These are phyloP conservation scores for Nasalis larvatus DNA, from an alignment of 2,113 vertebrate species.

Conservation along the genomic window DNA sequence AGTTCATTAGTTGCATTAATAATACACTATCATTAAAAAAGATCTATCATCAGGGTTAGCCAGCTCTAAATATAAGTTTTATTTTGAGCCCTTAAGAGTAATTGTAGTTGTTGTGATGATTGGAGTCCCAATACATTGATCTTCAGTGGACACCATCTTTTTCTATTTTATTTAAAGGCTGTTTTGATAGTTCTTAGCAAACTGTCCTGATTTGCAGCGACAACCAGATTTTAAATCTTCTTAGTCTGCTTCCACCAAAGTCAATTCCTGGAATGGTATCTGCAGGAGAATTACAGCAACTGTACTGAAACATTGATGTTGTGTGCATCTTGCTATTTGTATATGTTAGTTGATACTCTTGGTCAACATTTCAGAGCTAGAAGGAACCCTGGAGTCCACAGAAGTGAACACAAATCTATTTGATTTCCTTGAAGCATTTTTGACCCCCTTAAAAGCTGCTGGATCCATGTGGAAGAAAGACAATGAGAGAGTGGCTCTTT, in stretches of 20 bases:
- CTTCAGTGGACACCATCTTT: neutral
- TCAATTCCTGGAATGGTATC: neutral
- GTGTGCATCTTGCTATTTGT: neutral
- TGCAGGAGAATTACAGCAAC: neutral
- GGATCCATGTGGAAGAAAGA: neutral
- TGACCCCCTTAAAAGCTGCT: too few species aligned
- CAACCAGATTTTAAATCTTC: neutral
- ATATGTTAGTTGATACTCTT: neutral
- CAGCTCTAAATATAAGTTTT: conserved; percentile 12
- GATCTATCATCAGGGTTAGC: neutral
- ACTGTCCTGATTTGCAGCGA: neutral
- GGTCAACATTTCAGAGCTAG: neutral
- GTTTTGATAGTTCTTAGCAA: neutral
- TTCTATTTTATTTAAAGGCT: conserved; percentile 7
- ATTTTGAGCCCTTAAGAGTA: neutral
- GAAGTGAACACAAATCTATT: too few species aligned
- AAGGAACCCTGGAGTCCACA: neutral
- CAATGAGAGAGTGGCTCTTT: neutral
- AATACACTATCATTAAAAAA: neutral
- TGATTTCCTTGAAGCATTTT: too few species aligned
- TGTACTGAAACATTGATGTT: neutral
- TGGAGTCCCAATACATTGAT: neutral
- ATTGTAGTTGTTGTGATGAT: neutral
- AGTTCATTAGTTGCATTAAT: conserved; percentile 58
- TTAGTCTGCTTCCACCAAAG: neutral